Evolutionary conservation across 2,888 invertebrate species (phyloP), one percentile per base, ranked within the genome.

Genomic region (Empis livida): DNA sequence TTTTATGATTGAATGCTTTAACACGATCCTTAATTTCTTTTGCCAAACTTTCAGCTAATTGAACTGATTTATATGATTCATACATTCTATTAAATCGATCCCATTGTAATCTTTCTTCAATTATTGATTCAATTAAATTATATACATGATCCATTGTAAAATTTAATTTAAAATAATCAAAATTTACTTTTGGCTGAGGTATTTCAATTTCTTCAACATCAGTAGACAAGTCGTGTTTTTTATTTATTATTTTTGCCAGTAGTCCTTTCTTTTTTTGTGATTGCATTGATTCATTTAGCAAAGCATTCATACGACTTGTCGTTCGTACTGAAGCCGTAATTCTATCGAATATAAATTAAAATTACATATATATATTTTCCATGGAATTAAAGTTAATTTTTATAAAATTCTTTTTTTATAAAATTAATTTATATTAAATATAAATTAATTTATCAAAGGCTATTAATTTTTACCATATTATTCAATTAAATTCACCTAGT

Each of bases 321-420:
- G 68, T 67, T 16, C 67, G 63, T 51, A 68, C 67, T 5, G 69
- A 66, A 20, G 67, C 65, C 31, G 67, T 67, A 49, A 68, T 68
- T 43, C 69, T 66, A 41, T 2, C 3, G 9, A 9, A 27, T 3
- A 20, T 3, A 5, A 20, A 20, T 3, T 5, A 20, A 20, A 20
- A 20, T 5, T 3, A 20, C 5, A 5, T 20, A 20, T 20, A 20
- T 20, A 20, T 20, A 20, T 20, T n/a, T n/a, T n/a, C n/a, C n/a
- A n/a, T n/a, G n/a, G n/a, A n/a, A n/a, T n/a, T n/a, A 20, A 20
- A 20, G 3, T 20, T 20, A 20, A 20, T 20, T 20, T 20, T n/a
- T n/a, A n/a, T 20, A 20, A 20, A 20, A 20, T 20, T 20, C 3
- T 20, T 20, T 20, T 20, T 20, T 6, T 20, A 5, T 20, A 20